Conservation (phyloP, 2,797 vertebrate species). For the Choloepus didactylus region DNA sequence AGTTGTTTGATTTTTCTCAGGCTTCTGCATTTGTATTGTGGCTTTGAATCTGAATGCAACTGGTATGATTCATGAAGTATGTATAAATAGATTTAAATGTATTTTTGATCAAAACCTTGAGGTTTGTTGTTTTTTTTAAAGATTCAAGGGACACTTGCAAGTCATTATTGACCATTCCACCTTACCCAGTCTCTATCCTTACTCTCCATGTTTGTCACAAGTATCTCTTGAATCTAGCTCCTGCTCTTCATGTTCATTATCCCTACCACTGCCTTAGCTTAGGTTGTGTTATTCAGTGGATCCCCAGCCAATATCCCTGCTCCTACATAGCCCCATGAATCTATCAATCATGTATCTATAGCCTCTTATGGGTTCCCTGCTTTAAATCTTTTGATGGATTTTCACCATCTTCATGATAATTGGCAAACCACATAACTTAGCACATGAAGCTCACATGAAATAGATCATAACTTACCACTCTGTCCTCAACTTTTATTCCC, state of each 20-base stretch:
- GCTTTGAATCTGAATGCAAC: neutral
- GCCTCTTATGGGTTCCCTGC: neutral
- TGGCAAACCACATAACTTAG: neutral
- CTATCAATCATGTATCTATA: neutral
- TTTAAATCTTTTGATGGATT: neutral
- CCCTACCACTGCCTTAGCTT: neutral
- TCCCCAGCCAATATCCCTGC: neutral
- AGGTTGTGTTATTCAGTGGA: neutral
- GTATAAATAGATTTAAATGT: neutral
- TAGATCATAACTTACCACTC: neutral
- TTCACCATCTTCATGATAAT: neutral
- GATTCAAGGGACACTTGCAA: neutral
- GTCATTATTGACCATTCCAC: neutral
- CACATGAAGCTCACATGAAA: neutral
- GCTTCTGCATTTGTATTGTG: neutral
- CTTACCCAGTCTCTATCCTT: neutral
- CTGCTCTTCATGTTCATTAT: neutral
- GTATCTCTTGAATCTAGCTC: neutral
- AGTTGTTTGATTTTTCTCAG: slow-evolving; percentile 11
- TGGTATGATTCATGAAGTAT: neutral
- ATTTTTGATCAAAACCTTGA: neutral
- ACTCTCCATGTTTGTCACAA: neutral
- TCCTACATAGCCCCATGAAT: neutral
- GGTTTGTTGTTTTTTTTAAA: neutral
- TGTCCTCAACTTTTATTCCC: neutral